Percentiles rank a stretch among this genome's conserved stretches.
Evolutionary conservation across 2,797 vertebrate species (phyloP).

Genomic region (Erethizon dorsatum): DNA sequence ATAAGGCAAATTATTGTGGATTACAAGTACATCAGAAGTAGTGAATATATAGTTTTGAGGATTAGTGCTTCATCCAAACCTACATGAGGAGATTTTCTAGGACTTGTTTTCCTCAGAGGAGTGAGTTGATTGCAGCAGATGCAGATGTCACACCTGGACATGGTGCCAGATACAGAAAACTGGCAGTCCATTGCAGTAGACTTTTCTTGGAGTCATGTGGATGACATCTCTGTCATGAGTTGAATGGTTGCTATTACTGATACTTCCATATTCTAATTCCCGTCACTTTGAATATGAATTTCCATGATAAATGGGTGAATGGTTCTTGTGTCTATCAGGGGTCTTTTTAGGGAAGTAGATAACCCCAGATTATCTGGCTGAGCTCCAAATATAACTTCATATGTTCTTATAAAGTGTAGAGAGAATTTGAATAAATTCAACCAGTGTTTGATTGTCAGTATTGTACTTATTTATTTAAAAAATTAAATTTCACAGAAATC

Average conservation of each 20-base stretch:
- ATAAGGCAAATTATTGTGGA: not conserved
- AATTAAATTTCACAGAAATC: not conserved
- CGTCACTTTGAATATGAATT: not conserved
- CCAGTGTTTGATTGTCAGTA: not conserved
- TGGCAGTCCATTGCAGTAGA: not conserved
- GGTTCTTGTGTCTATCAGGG: no score
- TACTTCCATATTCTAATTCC: not conserved
- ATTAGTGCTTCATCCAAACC: no score
- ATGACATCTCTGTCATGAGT: not conserved
- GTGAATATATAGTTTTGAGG: not conserved
- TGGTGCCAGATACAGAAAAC: not conserved
- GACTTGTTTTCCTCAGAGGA: not conserved
- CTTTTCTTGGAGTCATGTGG: not conserved
- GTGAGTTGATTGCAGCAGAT: not conserved
- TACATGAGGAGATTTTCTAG: no score
- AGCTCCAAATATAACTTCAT: not conserved
- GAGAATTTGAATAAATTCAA: not conserved
- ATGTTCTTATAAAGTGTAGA: not conserved
- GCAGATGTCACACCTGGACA: no score
- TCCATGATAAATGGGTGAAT: not conserved
- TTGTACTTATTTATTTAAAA: not conserved
- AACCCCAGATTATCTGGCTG: not conserved
- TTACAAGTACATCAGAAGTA: not conserved
- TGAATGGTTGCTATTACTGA: not conserved
- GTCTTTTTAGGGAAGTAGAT: not conserved